Evolutionary conservation across 2,797 vertebrate species (phyloP).

Genomic region (Oreochromis mossambicus): DNA sequence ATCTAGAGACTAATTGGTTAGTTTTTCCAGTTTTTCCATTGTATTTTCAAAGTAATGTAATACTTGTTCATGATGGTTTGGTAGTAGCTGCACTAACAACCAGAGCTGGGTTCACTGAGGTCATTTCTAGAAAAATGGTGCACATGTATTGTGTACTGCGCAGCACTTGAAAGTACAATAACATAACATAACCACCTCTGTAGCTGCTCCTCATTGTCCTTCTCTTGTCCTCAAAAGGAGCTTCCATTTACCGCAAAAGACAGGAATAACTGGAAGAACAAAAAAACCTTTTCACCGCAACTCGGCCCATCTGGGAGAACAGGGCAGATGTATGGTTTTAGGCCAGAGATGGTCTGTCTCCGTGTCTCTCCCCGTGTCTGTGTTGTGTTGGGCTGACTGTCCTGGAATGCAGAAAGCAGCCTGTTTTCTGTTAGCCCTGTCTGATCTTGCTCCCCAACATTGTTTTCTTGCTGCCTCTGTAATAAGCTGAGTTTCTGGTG

Average conservation of each 20-base stretch:
- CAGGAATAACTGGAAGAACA: conserved; percentile 23
- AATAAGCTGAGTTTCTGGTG: conserved; percentile 31
- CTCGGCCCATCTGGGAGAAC: conserved; percentile 33
- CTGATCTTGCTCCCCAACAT: conserved; percentile 48
- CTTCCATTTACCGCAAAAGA: conserved; percentile 41
- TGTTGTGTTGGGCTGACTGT: conserved; percentile 44
- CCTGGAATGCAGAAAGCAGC: conserved; percentile 56
- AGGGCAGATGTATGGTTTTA: conserved; percentile 52
- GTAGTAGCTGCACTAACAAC: neutral
- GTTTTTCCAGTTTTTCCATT: neutral
- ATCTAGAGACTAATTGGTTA: neutral
- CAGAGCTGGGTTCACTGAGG: neutral
- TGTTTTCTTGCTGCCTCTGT: conserved; percentile 35
- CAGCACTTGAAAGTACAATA: conserved; percentile 4
- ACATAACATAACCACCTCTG: conserved; percentile 5
- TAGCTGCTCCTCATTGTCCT: conserved; percentile 11
- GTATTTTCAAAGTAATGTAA: neutral
- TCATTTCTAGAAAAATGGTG: neutral
- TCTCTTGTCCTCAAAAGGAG: neutral
- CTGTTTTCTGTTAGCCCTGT: conserved; percentile 65
- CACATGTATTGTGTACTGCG: neutral
- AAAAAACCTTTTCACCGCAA: conserved; percentile 34
- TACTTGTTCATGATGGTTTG: neutral
- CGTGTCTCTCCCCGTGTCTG: conserved; percentile 37
- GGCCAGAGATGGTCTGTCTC: conserved; percentile 46